Evolutionary conservation across 2,888 invertebrate genomes (phyloP).

Genomic region (Phalangium opilio): DNA sequence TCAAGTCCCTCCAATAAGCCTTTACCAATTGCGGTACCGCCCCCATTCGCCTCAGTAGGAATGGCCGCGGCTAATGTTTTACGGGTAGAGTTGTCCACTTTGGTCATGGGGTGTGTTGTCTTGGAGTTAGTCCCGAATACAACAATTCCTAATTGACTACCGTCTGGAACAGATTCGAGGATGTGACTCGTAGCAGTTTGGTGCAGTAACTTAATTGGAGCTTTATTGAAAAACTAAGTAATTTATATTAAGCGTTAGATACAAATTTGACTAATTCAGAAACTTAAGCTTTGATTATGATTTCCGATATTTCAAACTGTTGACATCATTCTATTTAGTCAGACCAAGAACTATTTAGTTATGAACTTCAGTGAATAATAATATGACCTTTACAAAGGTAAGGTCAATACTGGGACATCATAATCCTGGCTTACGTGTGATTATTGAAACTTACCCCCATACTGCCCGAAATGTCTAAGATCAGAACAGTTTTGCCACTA

Average conservation of each 20-base stretch:
- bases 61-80: slow-evolving; percentile 15
- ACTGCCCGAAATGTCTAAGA: slow-evolving; percentile 23
- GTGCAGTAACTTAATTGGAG: slow-evolving; percentile 42
- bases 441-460: slow-evolving; percentile 23
- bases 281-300: no score
- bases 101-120: slow-evolving; percentile 13
- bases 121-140: slow-evolving; percentile 22
- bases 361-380: no score
- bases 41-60: slow-evolving; percentile 20
- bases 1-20: slow-evolving; percentile 9
- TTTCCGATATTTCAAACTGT: no score
- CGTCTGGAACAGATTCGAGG: slow-evolving; percentile 37
- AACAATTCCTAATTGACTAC: slow-evolving; percentile 28
- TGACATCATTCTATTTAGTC: no score
- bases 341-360: no score
- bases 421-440: no score
- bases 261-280: slow-evolving; percentile 3
- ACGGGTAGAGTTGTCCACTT: slow-evolving; percentile 16
- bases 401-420: no score
- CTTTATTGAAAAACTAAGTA: background rate
- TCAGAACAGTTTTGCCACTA: slow-evolving; percentile 12
- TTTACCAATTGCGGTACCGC: slow-evolving; percentile 22
- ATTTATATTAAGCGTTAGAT: slow-evolving; percentile 7
- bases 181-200: slow-evolving; percentile 44
- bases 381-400: no score